Percentiles rank a stretch among this genome's conserved stretches.
These are phyloP conservation scores for Phortica variegata DNA, from an alignment of 1,140 invertebrate genomes.

Conservation along the genomic window DNA sequence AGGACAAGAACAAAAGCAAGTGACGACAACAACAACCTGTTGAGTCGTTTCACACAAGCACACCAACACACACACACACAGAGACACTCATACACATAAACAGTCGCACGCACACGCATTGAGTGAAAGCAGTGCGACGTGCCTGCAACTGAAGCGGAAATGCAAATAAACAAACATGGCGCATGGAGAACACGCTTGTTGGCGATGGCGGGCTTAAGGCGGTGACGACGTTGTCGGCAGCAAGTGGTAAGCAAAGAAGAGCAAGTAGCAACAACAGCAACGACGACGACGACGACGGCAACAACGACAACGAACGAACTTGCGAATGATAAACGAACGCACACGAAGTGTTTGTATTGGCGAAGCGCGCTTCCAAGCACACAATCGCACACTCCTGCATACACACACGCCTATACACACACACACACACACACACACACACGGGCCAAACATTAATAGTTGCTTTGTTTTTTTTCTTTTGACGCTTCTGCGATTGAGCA, in stretches of 20 bases:
- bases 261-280: constrained; percentile 12
- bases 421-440: constrained; percentile 9
- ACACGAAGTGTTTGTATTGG: constrained; percentile 15
- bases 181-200: no score
- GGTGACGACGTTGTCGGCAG: constrained; percentile 19
- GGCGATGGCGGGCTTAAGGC: constrained; percentile 7
- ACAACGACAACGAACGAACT: neutral
- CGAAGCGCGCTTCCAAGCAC: constrained; percentile 6
- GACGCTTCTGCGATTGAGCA: no score
- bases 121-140: constrained; percentile 14
- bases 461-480: no score
- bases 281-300: constrained; percentile 19
- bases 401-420: constrained; percentile 7
- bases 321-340: neutral
- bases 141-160: constrained; percentile 50
- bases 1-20: constrained; percentile 13
- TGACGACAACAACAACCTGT: constrained; percentile 38
- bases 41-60: constrained; percentile 23
- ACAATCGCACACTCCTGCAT: constrained; percentile 6
- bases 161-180: constrained; percentile 53
- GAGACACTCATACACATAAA: constrained; percentile 1
- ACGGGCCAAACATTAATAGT: constrained; percentile 12
- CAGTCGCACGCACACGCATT: constrained; percentile 1
- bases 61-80: constrained; percentile 16
- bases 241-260: constrained; percentile 9